Conservation (phyloP, 2,113 vertebrate species). For the zebrafish (Danio rerio) region DNA sequence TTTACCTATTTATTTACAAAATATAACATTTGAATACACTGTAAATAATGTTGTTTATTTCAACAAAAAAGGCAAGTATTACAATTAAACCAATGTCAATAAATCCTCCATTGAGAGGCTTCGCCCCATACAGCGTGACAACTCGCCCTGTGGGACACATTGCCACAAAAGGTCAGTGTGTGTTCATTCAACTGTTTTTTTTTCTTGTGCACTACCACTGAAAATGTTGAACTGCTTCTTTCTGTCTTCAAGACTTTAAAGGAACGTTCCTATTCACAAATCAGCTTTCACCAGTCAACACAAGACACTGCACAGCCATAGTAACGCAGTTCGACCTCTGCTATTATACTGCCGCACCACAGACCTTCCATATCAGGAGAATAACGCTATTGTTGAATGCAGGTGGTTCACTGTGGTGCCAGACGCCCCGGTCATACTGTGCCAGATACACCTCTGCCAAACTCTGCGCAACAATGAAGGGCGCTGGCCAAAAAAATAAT, state of each 20-base stretch:
- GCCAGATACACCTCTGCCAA: slow-evolving; percentile 43
- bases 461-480: slow-evolving; percentile 48
- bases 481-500: slow-evolving; percentile 43
- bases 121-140: not conserved
- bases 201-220: not conserved
- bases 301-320: too few relatives aligned
- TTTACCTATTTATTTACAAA: too few relatives aligned
- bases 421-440: slow-evolving; percentile 40
- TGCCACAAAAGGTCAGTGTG: not conserved
- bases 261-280: not conserved
- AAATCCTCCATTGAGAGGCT: not conserved
- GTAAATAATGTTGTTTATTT: too few relatives aligned
- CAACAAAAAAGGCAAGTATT: not conserved
- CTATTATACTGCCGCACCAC: not conserved
- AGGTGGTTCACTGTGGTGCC: slow-evolving; percentile 62
- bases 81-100: not conserved
- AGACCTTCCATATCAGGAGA: slow-evolving; percentile 42
- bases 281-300: not conserved
- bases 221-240: not conserved
- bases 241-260: not conserved
- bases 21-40: too few relatives aligned
- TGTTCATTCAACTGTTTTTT: not conserved
- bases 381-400: slow-evolving; percentile 63
- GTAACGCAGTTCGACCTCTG: not conserved
- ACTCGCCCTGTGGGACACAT: not conserved